Evolutionary conservation across 2,113 vertebrate species (phyloP).

Genomic region (Xiphophorus maculatus): DNA sequence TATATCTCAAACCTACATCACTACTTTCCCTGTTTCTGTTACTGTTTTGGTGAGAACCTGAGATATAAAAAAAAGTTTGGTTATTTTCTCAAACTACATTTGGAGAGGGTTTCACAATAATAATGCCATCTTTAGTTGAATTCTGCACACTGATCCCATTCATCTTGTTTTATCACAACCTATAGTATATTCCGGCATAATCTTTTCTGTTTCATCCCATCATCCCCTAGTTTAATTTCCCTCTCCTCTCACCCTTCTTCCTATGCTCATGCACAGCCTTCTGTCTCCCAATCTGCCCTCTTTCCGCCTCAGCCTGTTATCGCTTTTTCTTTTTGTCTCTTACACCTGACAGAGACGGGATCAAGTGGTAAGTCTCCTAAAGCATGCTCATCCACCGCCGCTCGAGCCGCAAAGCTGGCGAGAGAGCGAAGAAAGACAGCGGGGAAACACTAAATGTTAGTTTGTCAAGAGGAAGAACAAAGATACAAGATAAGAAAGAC

Average conservation of each 20-base stretch:
- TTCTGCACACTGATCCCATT: slow-evolving; percentile 36
- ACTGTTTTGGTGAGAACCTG: slow-evolving; percentile 14
- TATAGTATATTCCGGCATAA: slow-evolving; percentile 31
- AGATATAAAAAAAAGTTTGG: background rate
- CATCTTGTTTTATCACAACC: slow-evolving; percentile 19
- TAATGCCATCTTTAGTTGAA: slow-evolving; percentile 6
- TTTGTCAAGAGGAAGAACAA: slow-evolving; percentile 52
- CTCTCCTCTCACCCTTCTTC: slow-evolving; percentile 38
- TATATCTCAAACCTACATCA: slow-evolving; percentile 24
- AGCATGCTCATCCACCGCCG: slow-evolving; percentile 67
- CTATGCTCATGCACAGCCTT: slow-evolving; percentile 55
- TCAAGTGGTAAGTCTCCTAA: slow-evolving; percentile 76
- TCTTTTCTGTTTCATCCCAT: slow-evolving; percentile 50
- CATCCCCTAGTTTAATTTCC: slow-evolving; percentile 52
- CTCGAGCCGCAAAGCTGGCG: slow-evolving; percentile 59
- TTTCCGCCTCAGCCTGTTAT: slow-evolving; percentile 29
- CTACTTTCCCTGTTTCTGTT: slow-evolving; percentile 17
- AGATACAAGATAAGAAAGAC: slow-evolving; percentile 63
- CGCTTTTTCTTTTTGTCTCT: slow-evolving; percentile 59
- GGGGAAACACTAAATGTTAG: slow-evolving; percentile 35
- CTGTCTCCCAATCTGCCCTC: slow-evolving; percentile 65
- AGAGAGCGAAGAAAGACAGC: slow-evolving; percentile 15
- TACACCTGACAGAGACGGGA: slow-evolving; percentile 73
- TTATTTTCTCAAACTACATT: slow-evolving; percentile 40
- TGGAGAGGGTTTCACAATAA: slow-evolving; percentile 39